Conservation (phyloP, 2,888 invertebrate species). For the Trachelus troglodyta region DNA sequence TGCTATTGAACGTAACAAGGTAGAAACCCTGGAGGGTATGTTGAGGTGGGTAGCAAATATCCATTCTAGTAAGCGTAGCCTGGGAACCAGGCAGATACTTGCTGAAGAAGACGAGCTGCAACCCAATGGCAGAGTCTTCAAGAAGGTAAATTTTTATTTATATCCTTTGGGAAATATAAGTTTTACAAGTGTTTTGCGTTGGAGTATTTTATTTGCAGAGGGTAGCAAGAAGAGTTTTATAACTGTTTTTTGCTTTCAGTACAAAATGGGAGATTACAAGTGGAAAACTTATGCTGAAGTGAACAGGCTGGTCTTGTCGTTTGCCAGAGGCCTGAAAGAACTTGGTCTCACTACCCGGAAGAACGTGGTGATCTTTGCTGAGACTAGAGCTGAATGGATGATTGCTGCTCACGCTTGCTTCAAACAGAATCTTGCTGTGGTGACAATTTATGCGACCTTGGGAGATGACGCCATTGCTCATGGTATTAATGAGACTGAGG, state of each 20-base stretch:
- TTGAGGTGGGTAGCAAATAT: constrained; percentile 81
- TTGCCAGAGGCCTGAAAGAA: constrained; percentile 87
- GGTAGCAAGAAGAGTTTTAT: not conserved
- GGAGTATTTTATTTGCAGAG: not conserved
- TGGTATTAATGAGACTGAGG: constrained; percentile 97
- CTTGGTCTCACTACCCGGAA: constrained; percentile 79
- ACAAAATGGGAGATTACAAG: constrained; percentile 91
- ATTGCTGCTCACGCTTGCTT: constrained; percentile 96
- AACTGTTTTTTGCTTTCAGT: constrained; percentile 68
- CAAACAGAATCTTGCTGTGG: constrained; percentile 86
- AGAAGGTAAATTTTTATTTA: constrained; percentile 75
- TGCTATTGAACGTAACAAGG: constrained; percentile 79
- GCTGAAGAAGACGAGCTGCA: constrained; percentile 95
- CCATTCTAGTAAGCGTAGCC: constrained; percentile 80
- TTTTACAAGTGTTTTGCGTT: not conserved
- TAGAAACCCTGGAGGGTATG: constrained; percentile 86
- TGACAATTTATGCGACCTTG: constrained; percentile 96
- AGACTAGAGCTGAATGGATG: constrained; percentile 99
- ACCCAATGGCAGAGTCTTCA: constrained; percentile 93
- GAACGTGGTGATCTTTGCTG: constrained; percentile 94
- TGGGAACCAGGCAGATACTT: constrained; percentile 91
- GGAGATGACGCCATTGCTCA: constrained; percentile 97
- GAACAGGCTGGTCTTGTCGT: constrained; percentile 78
- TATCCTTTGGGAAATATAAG: not conserved
- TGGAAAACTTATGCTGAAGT: constrained; percentile 89